A percentile compares a stretch with the other conserved stretches of the same genome.
These are phyloP conservation scores for Gallinago jamesoni DNA, from an alignment of 2,113 vertebrate species.

Conservation along the genomic window DNA sequence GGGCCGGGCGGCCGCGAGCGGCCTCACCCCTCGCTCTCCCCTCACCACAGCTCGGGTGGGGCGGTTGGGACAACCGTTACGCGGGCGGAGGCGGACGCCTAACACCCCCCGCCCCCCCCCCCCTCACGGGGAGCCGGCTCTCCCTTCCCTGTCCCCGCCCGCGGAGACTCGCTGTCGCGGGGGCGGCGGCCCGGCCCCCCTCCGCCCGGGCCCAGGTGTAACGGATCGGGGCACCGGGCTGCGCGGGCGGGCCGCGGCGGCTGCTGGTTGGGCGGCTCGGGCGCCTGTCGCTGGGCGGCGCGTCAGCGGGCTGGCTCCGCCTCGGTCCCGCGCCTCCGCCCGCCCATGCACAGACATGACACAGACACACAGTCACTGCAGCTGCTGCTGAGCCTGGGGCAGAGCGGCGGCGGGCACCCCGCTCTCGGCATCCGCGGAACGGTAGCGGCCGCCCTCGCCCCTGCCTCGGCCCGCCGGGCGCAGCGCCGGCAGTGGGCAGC, in stretches of 20 bases:
- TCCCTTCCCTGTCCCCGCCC: background rate
- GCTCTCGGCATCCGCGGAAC: background rate
- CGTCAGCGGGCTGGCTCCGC: slow-evolving; percentile 20
- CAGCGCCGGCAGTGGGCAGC: background rate
- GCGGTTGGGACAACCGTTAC: background rate
- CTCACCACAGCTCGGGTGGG: background rate
- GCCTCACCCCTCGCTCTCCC: no score
- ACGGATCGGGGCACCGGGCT: background rate
- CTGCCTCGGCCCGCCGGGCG: background rate
- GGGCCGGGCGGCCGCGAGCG: background rate
- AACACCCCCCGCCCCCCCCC: background rate
- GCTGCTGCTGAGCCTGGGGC: slow-evolving; percentile 51
- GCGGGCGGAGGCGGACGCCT: background rate
- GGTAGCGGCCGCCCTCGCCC: background rate
- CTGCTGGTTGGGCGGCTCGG: slow-evolving; percentile 21
- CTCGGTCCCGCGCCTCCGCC: slow-evolving; percentile 42
- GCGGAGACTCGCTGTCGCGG: background rate
- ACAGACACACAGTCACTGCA: slow-evolving; percentile 69
- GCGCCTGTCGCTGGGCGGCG: slow-evolving; percentile 39
- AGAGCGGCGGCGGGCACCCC: background rate
- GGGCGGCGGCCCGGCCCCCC: no score
- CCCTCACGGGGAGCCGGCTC: background rate
- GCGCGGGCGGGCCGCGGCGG: background rate
- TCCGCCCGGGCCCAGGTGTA: background rate
- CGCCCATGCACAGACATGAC: slow-evolving; percentile 71